A percentile compares a stretch with the other conserved stretches of the same genome.
Evolutionary conservation across 2,797 vertebrate species (phyloP).

Genomic region (Otolemur crassicaudatus): DNA sequence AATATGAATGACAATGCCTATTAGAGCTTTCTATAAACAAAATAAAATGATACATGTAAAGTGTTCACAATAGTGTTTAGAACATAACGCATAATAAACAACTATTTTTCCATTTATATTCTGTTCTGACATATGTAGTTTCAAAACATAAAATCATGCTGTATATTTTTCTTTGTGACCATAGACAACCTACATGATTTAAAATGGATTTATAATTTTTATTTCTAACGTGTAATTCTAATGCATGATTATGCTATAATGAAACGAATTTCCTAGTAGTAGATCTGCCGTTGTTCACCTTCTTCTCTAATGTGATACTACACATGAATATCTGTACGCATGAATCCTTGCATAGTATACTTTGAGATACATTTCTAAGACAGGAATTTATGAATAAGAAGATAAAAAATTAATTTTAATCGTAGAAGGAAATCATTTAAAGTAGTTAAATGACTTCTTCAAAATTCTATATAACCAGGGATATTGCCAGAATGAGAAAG

Average conservation of each 20-base stretch:
- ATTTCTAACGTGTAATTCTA: not conserved
- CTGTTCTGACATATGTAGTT: not conserved
- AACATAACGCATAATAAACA: not conserved
- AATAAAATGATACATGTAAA: not conserved
- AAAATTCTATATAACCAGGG: not conserved
- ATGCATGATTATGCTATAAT: not conserved
- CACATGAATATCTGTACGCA: not conserved
- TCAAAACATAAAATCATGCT: not conserved
- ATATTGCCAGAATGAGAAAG: not conserved
- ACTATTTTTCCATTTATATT: not conserved
- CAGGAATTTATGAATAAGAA: not conserved
- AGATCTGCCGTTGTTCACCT: not conserved
- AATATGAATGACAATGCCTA: not conserved
- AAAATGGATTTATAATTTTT: not conserved
- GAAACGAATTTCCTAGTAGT: not conserved
- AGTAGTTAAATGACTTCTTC: slow-evolving; percentile 3
- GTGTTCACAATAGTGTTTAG: not conserved
- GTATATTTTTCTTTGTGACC: not conserved
- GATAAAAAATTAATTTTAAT: not conserved
- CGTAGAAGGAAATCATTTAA: not conserved
- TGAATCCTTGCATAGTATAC: not conserved
- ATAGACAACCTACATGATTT: not conserved
- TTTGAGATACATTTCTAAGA: not conserved
- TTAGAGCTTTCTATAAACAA: not conserved
- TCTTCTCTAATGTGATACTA: not conserved